Percentiles rank a stretch among this genome's conserved stretches.
Evolutionary conservation across 2,888 invertebrate genomes (phyloP).

Genomic region (Dioctria rufipes): DNA sequence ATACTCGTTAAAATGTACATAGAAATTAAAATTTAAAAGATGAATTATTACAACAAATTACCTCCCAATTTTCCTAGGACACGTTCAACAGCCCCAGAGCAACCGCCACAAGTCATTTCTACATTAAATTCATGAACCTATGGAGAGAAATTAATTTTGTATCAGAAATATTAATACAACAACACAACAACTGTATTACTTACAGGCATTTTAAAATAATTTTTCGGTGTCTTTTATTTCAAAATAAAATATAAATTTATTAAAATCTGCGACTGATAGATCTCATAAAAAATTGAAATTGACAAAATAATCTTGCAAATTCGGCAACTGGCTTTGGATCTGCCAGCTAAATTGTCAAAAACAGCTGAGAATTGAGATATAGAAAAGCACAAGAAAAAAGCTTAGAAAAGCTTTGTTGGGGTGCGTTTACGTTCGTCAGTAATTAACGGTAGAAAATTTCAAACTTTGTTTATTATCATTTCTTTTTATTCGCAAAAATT

Average conservation of each 20-base stretch:
- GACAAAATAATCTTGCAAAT: too few species aligned
- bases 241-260: neutral
- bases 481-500: too few species aligned
- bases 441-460: too few species aligned
- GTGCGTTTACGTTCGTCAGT: too few species aligned
- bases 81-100: constrained; percentile 88
- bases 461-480: too few species aligned
- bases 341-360: constrained; percentile 15
- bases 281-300: too few species aligned
- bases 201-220: constrained; percentile 12
- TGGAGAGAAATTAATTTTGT: neutral
- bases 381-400: too few species aligned
- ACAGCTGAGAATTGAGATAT: neutral
- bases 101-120: constrained; percentile 96
- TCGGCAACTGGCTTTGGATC: too few species aligned
- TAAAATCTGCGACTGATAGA: too few species aligned
- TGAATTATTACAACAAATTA: constrained; percentile 60
- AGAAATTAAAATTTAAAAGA: neutral
- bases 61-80: constrained; percentile 88
- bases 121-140: constrained; percentile 86
- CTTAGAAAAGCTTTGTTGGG: too few species aligned
- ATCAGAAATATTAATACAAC: neutral
- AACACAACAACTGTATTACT: neutral
- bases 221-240: neutral
- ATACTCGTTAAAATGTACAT: too few species aligned